Evolutionary conservation across 2,888 invertebrate species (phyloP).

Genomic region (Synanthedon myopaeformis): DNA sequence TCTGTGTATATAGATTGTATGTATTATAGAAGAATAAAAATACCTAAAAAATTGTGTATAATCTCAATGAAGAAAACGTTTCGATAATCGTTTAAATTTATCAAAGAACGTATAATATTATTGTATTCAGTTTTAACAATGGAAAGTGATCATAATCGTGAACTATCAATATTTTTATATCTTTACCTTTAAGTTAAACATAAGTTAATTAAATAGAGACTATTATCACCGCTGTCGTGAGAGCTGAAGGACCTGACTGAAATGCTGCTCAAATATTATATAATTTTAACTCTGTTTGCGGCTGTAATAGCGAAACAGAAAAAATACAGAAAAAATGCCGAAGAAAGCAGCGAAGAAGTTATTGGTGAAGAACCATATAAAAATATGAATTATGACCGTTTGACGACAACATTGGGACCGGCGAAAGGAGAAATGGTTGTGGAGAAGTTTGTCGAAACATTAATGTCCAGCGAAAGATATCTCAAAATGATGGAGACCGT

Average conservation of each 20-base stretch:
- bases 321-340: background rate
- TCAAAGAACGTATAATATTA: no score
- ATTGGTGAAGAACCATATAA: background rate
- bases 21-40: no score
- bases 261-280: constrained; percentile 14
- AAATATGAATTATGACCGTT: background rate
- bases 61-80: no score
- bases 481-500: constrained; percentile 44
- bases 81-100: no score
- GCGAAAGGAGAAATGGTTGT: constrained; percentile 31
- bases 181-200: constrained; percentile 8
- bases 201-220: constrained; percentile 5
- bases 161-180: constrained; percentile 9
- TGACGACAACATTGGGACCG: constrained; percentile 13
- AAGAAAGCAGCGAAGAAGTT: background rate
- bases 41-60: no score
- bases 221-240: constrained; percentile 5
- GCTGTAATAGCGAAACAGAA: background rate
- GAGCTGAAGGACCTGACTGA: constrained; percentile 5
- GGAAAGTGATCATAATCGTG: background rate
- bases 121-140: background rate
- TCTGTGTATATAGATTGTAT: no score
- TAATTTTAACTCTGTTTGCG: constrained; percentile 8
- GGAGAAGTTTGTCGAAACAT: constrained; percentile 48
- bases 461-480: constrained; percentile 47